phyloP scores from a whole-genome alignment of 2,797 vertebrate genomes.

The Acipenser transmontanus region DNA sequence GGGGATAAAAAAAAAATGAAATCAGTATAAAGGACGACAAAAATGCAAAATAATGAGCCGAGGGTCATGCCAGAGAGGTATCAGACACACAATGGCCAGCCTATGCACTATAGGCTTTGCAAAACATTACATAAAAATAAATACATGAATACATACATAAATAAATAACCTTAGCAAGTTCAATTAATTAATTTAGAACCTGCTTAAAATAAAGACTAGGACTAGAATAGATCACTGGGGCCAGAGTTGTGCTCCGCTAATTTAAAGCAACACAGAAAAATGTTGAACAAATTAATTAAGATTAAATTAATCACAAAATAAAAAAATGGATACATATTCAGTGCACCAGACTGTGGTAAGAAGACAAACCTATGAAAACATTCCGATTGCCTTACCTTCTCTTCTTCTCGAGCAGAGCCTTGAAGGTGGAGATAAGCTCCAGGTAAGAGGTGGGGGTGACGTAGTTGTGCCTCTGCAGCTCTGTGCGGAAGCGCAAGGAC shows the following conservation, averaged over 20 bases:
- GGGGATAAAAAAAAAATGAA: background rate
- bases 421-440: slow-evolving; percentile 87
- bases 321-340: slow-evolving; percentile 1
- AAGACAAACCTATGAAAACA: background rate
- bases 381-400: slow-evolving; percentile 58
- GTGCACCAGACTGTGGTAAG: slow-evolving; percentile 15
- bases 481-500: slow-evolving; percentile 59
- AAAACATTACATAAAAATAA: no score
- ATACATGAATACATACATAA: no score
- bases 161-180: no score
- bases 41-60: background rate
- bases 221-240: no score
- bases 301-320: background rate
- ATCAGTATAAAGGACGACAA: background rate
- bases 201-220: no score
- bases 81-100: background rate
- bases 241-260: no score
- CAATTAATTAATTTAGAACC: no score
- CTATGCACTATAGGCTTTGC: no score
- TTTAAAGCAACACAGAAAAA: no score
- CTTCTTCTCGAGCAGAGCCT: slow-evolving; percentile 69
- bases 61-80: no score
- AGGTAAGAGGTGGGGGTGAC: slow-evolving; percentile 89
- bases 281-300: background rate
- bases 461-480: slow-evolving; percentile 81